Evolutionary conservation across 2,797 vertebrate genomes (phyloP).

Genomic region (Coilia nasus): DNA sequence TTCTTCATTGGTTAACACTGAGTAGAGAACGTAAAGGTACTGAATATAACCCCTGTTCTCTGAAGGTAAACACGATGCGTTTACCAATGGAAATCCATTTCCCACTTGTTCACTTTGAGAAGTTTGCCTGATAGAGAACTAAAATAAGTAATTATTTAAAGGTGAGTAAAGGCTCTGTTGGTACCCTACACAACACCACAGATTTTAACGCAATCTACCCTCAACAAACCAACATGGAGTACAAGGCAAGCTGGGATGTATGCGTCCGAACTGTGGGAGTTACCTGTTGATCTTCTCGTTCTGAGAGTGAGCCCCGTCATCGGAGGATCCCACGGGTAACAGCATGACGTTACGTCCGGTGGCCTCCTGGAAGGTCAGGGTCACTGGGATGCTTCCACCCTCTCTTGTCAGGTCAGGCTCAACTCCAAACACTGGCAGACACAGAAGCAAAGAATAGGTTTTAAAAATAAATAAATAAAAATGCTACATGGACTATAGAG

Average conservation of each 20-base stretch:
- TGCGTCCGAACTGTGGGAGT: background rate
- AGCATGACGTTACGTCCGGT: slow-evolving; percentile 97
- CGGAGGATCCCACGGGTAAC: slow-evolving; percentile 90
- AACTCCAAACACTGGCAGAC: slow-evolving; percentile 87
- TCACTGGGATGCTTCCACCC: slow-evolving; percentile 96
- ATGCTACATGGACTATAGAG: background rate
- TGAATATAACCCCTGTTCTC: no score
- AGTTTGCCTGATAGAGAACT: no score
- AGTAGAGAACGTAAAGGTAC: no score
- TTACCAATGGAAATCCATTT: no score
- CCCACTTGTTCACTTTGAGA: no score
- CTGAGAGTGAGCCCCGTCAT: slow-evolving; percentile 97
- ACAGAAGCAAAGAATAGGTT: background rate
- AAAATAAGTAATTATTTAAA: no score
- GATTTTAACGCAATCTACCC: background rate
- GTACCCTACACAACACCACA: no score
- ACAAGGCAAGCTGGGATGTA: background rate
- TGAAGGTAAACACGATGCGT: no score
- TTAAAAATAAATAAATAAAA: background rate
- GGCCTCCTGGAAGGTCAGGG: slow-evolving; percentile 95
- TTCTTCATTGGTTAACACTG: no score
- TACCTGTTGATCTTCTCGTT: slow-evolving; percentile 98
- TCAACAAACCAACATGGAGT: background rate
- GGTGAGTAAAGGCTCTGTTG: no score
- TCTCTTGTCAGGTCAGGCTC: slow-evolving; percentile 96